Conservation (phyloP, 2,113 vertebrate species). For the Macrotis lagotis region DNA sequence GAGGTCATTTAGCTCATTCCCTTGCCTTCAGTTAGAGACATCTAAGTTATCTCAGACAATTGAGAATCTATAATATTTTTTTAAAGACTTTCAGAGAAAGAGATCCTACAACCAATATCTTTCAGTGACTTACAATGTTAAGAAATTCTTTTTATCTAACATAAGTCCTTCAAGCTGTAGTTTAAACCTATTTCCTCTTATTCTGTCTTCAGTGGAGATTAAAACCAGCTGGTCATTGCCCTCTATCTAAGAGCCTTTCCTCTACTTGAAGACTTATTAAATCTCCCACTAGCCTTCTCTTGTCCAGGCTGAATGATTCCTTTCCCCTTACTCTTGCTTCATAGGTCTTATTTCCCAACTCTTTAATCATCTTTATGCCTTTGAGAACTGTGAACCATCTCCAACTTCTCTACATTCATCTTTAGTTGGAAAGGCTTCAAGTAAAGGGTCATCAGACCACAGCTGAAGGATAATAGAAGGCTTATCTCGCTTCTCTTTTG, state of each 20-base stretch:
- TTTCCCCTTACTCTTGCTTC: not conserved
- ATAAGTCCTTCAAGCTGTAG: no score
- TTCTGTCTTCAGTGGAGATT: not conserved
- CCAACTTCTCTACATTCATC: not conserved
- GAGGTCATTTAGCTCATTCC: not conserved
- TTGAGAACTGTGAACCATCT: not conserved
- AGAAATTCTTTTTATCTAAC: not conserved
- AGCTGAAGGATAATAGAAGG: not conserved
- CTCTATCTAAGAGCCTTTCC: not conserved
- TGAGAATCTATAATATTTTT: not conserved
- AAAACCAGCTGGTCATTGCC: no score
- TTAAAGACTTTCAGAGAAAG: not conserved
- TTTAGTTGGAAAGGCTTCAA: not conserved
- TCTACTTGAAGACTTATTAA: not conserved
- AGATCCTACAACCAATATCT: not conserved
- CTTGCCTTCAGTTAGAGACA: not conserved
- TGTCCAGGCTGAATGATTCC: not conserved
- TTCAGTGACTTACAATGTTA: not conserved
- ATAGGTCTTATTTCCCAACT: not conserved
- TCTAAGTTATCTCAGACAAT: not conserved
- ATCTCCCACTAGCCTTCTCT: not conserved
- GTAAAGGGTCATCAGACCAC: not conserved
- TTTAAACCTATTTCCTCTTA: not conserved
- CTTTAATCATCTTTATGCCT: slow-evolving; percentile 3
- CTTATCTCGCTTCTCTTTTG: not conserved